These are phyloP conservation scores for Leucopternis melanops DNA, from an alignment of 2,113 vertebrate genomes.

Conservation along the genomic window DNA sequence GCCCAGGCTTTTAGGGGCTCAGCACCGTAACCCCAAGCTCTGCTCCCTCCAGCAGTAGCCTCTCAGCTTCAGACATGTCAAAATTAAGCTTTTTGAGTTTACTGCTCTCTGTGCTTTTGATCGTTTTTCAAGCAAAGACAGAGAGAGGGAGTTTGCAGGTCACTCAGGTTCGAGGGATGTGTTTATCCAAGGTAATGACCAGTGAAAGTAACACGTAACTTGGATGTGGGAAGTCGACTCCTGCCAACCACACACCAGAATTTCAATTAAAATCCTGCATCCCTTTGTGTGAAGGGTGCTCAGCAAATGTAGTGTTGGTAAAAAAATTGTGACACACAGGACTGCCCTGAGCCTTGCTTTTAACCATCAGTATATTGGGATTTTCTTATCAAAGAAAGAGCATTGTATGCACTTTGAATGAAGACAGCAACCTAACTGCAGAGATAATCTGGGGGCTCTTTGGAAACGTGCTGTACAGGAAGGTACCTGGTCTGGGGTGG, in stretches of 20 bases:
- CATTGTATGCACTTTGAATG: background rate
- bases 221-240: background rate
- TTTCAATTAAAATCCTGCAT: background rate
- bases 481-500: background rate
- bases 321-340: background rate
- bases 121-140: background rate
- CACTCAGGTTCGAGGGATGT: rapidly evolving
- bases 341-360: background rate
- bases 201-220: background rate
- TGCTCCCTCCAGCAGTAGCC: background rate
- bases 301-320: background rate
- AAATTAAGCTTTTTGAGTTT: background rate
- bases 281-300: no score
- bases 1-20: background rate
- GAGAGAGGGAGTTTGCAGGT: background rate
- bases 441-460: background rate
- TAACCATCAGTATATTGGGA: background rate
- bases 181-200: background rate
- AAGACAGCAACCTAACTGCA: background rate
- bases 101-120: background rate
- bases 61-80: background rate
- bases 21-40: background rate
- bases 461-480: background rate
- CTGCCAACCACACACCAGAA: no score
- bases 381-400: background rate